Conservation (phyloP, 2,797 vertebrate species). For the Emys orbicularis region DNA sequence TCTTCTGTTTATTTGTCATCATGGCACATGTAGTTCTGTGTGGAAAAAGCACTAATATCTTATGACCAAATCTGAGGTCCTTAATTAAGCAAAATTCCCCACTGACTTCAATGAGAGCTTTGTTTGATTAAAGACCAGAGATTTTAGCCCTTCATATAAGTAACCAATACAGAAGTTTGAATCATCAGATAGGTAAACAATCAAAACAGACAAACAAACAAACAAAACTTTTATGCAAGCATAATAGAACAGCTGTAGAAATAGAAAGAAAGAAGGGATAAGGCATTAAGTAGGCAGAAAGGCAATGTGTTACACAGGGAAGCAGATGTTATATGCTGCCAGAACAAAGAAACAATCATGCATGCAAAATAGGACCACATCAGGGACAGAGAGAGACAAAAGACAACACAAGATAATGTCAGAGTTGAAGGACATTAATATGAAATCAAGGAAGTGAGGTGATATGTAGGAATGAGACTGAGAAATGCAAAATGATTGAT, state of each 20-base stretch:
- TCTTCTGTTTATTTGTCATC: neutral
- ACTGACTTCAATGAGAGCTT: neutral
- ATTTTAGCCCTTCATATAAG: neutral
- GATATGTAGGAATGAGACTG: neutral
- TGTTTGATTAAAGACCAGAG: neutral
- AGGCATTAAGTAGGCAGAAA: neutral
- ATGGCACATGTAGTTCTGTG: neutral
- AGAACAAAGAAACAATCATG: neutral
- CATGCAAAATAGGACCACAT: neutral
- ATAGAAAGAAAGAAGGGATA: neutral
- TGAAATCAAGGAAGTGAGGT: neutral
- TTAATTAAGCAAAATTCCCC: neutral
- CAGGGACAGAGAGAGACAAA: neutral
- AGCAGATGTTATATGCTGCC: neutral
- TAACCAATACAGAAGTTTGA: neutral
- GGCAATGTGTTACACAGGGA: neutral
- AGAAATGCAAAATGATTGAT: neutral
- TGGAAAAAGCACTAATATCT: neutral
- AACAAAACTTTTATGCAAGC: accelerated
- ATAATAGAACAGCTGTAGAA: neutral
- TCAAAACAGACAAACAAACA: neutral
- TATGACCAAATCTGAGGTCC: neutral
- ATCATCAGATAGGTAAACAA: neutral
- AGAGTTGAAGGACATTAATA: neutral
- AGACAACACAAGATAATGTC: neutral